Evolutionary conservation across 2,888 invertebrate species (phyloP).

Genomic region (Dynastes maya): DNA sequence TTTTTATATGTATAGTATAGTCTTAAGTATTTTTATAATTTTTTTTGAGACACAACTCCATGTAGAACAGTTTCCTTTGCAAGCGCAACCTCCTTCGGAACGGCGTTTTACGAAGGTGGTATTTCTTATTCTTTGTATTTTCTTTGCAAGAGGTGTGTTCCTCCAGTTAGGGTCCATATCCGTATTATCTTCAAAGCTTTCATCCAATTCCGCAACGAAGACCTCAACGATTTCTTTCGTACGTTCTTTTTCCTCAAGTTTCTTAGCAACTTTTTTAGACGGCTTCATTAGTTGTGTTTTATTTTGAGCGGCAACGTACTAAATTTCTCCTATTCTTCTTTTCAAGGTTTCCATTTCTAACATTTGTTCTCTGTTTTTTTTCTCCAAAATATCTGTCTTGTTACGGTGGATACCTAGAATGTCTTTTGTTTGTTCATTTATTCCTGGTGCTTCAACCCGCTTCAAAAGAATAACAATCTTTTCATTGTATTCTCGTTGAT

Average conservation of each 20-base stretch:
- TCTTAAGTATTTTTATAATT: not conserved
- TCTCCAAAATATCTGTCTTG: constrained; percentile 23
- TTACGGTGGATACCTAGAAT: constrained; percentile 8
- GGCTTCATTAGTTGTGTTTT: too few relatives aligned
- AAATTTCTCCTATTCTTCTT: constrained; percentile 49
- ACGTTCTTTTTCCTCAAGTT: not conserved
- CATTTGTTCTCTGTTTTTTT: constrained; percentile 41
- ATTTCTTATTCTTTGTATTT: constrained; percentile 47
- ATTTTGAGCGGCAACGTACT: not conserved
- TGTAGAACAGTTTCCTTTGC: constrained; percentile 75
- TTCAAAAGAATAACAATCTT: constrained; percentile 63
- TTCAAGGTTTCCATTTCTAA: constrained; percentile 18
- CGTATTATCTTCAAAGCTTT: constrained; percentile 68
- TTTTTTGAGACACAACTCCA: constrained; percentile 70
- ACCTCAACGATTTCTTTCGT: not conserved
- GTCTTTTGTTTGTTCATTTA: constrained; percentile 40
- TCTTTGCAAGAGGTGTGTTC: constrained; percentile 77
- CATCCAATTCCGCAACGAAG: constrained; percentile 60
- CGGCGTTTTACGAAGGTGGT: constrained; percentile 70
- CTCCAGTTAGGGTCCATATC: constrained; percentile 80
- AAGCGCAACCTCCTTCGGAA: constrained; percentile 76
- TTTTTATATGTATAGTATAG: not conserved
- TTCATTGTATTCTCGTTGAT: constrained; percentile 66
- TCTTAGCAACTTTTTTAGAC: not conserved
- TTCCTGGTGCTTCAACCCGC: constrained; percentile 56